Evolutionary conservation across 30 jellyfish, hydroid and myxozoan species (phyloP).

Genomic region (Chironex yamaguchii): DNA sequence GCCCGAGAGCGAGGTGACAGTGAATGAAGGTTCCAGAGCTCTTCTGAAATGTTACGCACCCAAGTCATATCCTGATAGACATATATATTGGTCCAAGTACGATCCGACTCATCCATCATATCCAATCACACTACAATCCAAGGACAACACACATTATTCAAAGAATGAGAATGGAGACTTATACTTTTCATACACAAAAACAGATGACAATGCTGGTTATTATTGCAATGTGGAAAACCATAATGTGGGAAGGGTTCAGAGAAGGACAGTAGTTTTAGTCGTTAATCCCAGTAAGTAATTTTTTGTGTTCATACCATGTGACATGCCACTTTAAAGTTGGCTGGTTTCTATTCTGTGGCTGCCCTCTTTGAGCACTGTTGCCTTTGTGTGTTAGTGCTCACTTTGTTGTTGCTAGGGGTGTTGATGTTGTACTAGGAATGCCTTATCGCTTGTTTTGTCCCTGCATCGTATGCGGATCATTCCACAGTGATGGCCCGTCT

Average conservation of each 20-base stretch:
- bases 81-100: conserved; percentile 84
- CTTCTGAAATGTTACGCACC: conserved; percentile 95
- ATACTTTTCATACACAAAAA: conserved; percentile 85
- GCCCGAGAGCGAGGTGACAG: conserved; percentile 79
- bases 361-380: too few species aligned
- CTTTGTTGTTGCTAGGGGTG: too few species aligned
- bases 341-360: too few species aligned
- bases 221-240: conserved; percentile 89
- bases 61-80: conserved; percentile 90
- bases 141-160: conserved; percentile 74
- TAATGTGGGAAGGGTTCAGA: conserved; percentile 53
- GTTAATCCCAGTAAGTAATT: conserved; percentile 77
- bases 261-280: conserved; percentile 86
- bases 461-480: too few species aligned
- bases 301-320: too few species aligned
- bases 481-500: too few species aligned
- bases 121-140: conserved; percentile 72
- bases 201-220: conserved; percentile 78
- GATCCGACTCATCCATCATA: conserved; percentile 28
- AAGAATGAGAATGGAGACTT: conserved; percentile 87
- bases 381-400: too few species aligned
- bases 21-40: conserved; percentile 84
- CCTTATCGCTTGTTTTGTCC: too few species aligned
- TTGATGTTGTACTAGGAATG: too few species aligned
- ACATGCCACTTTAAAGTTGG: too few species aligned